phyloP scores from a whole-genome alignment of 2,888 invertebrate species.

The Scaptomyza tumidula region DNA sequence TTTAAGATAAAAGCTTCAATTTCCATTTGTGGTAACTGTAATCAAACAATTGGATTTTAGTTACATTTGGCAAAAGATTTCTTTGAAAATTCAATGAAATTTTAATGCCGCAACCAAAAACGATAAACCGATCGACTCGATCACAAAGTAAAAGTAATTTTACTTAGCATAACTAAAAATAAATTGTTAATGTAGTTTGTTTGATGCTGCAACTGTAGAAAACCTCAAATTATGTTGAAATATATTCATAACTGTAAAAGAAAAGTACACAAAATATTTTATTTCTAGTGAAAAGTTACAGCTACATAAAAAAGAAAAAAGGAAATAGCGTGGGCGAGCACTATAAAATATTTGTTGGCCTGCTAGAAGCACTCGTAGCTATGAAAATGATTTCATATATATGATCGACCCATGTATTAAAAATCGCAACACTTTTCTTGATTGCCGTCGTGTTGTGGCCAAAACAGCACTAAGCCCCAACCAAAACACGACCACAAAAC shows the following conservation, averaged over 20 bases:
- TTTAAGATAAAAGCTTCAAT: background rate
- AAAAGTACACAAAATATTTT: too few relatives aligned
- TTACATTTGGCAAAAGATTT: constrained; percentile 1
- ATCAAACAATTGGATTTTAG: background rate
- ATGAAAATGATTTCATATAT: constrained; percentile 51
- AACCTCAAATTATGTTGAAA: too few relatives aligned
- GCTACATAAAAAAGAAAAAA: background rate
- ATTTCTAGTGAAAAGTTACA: background rate
- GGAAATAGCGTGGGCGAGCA: constrained; percentile 39
- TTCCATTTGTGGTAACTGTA: background rate
- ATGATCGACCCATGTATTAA: constrained; percentile 34
- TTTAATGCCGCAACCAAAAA: background rate
- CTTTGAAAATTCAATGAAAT: background rate
- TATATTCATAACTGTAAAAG: too few relatives aligned
- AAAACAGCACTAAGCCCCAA: background rate
- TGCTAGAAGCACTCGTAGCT: constrained; percentile 9
- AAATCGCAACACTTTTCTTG: constrained; percentile 65
- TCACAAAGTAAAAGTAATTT: background rate
- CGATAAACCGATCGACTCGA: background rate
- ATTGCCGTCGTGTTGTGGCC: constrained; percentile 42
- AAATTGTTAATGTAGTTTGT: background rate
- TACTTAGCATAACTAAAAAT: too few relatives aligned
- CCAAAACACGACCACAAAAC: background rate
- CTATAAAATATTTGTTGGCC: constrained; percentile 40
- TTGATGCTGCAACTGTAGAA: too few relatives aligned